phyloP scores from a whole-genome alignment of 2,888 invertebrate species.

The Caradrina kadenii region DNA sequence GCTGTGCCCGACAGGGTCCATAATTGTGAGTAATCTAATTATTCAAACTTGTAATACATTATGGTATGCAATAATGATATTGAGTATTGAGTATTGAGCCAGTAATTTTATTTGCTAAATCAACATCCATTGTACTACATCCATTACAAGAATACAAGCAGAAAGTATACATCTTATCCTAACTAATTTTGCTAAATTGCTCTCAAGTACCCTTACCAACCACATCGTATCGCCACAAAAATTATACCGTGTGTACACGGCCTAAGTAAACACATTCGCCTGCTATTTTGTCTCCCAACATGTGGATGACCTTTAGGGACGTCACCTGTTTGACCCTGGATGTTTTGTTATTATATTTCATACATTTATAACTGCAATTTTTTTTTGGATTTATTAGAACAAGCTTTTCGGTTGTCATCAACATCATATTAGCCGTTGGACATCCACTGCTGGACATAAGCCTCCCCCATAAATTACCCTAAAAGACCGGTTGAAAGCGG shows the following conservation, averaged over 20 bases:
- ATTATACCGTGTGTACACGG: conserved; percentile 48
- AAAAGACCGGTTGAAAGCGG: too few species aligned
- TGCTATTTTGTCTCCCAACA: conserved; percentile 48
- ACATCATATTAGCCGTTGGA: too few species aligned
- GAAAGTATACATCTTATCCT: conserved; percentile 16
- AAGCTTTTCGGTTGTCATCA: not conserved
- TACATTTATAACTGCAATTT: not conserved
- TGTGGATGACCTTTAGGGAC: conserved; percentile 34
- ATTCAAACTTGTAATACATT: too few species aligned
- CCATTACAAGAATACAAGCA: conserved; percentile 3
- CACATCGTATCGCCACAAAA: conserved; percentile 48
- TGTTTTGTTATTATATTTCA: not conserved
- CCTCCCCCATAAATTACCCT: too few species aligned
- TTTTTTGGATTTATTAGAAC: not conserved
- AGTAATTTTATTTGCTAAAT: conserved; percentile 6
- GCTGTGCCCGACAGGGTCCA: too few species aligned
- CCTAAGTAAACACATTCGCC: conserved; percentile 59
- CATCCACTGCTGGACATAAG: too few species aligned
- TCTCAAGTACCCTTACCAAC: conserved; percentile 33
- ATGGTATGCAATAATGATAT: too few species aligned
- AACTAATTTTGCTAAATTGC: conserved; percentile 44
- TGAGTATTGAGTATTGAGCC: too few species aligned
- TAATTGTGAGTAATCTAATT: too few species aligned
- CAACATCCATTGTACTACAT: conserved; percentile 14
- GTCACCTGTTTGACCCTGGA: conserved; percentile 10